Percentiles rank a stretch among this genome's conserved stretches.
These are phyloP conservation scores for Hydractinia echinata DNA, from an alignment of 30 jellyfish, hydroid and myxozoan genomes.

Conservation along the genomic window DNA sequence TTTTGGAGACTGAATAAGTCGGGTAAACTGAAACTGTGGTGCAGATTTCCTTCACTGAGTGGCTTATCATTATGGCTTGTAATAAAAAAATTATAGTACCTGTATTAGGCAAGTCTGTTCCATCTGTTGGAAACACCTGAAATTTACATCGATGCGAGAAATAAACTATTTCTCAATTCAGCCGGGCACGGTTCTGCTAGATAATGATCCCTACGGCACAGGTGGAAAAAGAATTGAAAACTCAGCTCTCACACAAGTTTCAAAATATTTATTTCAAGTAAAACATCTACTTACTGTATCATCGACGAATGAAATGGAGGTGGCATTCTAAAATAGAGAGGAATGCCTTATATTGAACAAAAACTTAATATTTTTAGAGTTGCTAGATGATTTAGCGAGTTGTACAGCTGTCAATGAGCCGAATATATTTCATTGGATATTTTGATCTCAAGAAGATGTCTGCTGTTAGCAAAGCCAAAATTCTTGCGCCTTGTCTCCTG, in stretches of 20 bases:
- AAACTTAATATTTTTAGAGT: too few species aligned
- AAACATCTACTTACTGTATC: constrained; percentile 12
- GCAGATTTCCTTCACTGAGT: too few species aligned
- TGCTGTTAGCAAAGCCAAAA: too few species aligned
- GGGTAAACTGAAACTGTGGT: too few species aligned
- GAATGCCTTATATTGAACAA: too few species aligned
- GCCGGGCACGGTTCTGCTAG: constrained; percentile 29
- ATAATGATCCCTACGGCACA: constrained; percentile 29
- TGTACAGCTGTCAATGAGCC: too few species aligned
- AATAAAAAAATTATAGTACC: background rate
- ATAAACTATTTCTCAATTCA: constrained; percentile 13
- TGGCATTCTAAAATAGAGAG: constrained; percentile 5
- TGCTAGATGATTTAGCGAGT: too few species aligned
- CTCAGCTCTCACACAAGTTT: background rate
- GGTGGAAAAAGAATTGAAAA: background rate
- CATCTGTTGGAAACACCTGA: constrained; percentile 52
- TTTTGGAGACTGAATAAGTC: too few species aligned
- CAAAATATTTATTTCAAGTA: background rate
- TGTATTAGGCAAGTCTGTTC: background rate
- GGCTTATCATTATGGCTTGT: too few species aligned
- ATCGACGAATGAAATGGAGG: constrained; percentile 9
- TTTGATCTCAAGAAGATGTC: too few species aligned
- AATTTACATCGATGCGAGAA: constrained; percentile 43
- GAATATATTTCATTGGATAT: too few species aligned
- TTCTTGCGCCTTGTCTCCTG: too few species aligned